Conservation (phyloP, 2,797 vertebrate species). For the Rousettus madagascariensis region DNA sequence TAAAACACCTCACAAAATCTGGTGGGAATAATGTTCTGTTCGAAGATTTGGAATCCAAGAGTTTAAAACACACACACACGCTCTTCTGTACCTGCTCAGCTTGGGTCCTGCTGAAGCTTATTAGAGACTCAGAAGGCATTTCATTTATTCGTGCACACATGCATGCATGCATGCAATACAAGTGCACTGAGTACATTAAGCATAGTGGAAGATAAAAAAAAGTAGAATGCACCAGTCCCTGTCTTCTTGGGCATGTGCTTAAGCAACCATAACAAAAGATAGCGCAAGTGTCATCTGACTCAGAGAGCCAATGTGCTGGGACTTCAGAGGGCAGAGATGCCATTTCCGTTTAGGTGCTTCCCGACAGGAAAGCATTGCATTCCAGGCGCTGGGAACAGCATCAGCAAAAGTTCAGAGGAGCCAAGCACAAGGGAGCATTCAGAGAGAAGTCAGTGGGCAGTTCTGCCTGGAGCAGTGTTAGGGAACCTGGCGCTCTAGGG, state of each 20-base stretch:
- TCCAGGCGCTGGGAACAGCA: not conserved
- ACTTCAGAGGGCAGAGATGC: not conserved
- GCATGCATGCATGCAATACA: not conserved
- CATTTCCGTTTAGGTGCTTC: not conserved
- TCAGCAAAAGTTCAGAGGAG: not conserved
- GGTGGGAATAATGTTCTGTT: not conserved
- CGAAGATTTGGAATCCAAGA: slow-evolving; percentile 5
- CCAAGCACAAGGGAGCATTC: not conserved
- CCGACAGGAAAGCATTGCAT: not conserved
- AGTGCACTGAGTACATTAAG: not conserved
- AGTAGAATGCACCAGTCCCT: not conserved
- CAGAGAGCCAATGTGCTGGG: not conserved
- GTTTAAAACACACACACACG: not conserved
- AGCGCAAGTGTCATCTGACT: not conserved
- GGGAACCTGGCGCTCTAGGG: not conserved
- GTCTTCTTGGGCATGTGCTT: not conserved
- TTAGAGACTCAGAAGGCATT: not conserved
- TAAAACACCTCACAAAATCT: not conserved
- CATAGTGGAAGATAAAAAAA: not conserved
- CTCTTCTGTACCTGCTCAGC: not conserved
- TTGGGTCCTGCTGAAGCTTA: not conserved
- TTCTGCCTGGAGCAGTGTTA: not conserved
- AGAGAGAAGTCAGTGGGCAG: not conserved
- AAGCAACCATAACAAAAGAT: not conserved
- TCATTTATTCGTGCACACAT: not conserved